Base-by-base conservation (phyloP, 2,113 vertebrate genomes). In the Oncorhynchus mykiss region DNA sequence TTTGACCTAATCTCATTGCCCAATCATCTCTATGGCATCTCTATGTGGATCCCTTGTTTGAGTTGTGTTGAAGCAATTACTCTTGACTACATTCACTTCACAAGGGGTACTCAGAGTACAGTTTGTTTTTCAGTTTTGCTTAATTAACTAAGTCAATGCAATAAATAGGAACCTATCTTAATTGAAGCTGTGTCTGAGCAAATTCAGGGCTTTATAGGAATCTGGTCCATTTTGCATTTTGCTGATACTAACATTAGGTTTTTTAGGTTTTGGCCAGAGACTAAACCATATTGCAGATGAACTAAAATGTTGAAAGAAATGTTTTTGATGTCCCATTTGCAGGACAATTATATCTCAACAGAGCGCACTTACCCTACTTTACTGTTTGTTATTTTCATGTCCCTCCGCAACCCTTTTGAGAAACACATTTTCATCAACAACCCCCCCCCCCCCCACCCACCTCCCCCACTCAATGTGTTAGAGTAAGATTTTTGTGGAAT, bases 401-500 rank as follows among this genome's bases (percentile, higher is more conserved):
- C 39, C 9, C 9, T 45, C 2, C 39, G 11, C 39, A 45, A 45
- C 9, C 9, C 9, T 45, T 45, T 45, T 45, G 9, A 45, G 39
- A 45, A 45, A 2, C 39, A 45, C 8, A 45, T 45, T 45, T 45
- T 12, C 39, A 45, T 45, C 39, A 45, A 45, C 39, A 39, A 39
- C 2, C 2, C 1, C 7, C 1, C 7, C 7, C 1, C 22, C 1
- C 1, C 1, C 5, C 1, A n/a, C 5, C 5, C 5, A 24, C 22
- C 27, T 27, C 27, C 27, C 27, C 5, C 27, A 27, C 8, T 39
- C 7, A 39, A 39, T 39, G 39, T 39, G 39, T 39, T 9, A 39
- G 39, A 39, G 39, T 9, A 39, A 39, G 39, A 39, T 39, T 39
- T 9, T 39, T 9, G 39, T 39, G 39, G 39, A 9, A 9, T 39